Evolutionary conservation across 2,888 invertebrate species (phyloP), one percentile per base, ranked within the genome.

Genomic region (Cataglyphis rosenhaueri): DNA sequence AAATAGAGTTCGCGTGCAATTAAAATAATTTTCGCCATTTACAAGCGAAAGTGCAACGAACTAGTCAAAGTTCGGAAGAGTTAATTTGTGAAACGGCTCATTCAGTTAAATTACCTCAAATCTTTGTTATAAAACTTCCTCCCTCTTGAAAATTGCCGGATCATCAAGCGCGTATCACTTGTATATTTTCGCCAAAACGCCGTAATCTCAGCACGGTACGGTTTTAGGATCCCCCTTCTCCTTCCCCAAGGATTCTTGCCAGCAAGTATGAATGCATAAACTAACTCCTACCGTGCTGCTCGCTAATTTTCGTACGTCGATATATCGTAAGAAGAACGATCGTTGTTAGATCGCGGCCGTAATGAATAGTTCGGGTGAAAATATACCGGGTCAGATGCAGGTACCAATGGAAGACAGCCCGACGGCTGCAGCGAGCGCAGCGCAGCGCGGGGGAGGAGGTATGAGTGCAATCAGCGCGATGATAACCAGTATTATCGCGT

Each of bases 401-500:
- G 85, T 86, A 79, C 66, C 81, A 87, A 73, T 82, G 85, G 84
- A 85, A 85, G 88, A 85, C 84, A 86, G 89, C 52, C 82, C 83
- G 85, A 83, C 83, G 85, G 85, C 85, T 75, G 81, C 71, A 82
- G 85, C 78, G 68, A 61, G 52, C 9, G 84, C 61, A 73, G 70
- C 75, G 78, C 75, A 74, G 68, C 68, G 83, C 78, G 83, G 62
- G 75, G 82, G 75, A 74, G 84, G 59, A 78, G 87, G 89, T 83
- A 86, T 82, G 88, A 88, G 89, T 89, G 91, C 92, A 92, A 93
- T 93, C 93, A 92, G 93, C 88, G 91, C 91, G 92, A 93, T 93
- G 92, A 93, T 93, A 92, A 93, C 92, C 92, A 88, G 93, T 92
- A 93, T 93, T 93, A 92, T 92, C 91, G 90, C 92, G 92, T 92